Conservation (phyloP, 2,113 vertebrate species). For the Amblyopsis rosae region DNA sequence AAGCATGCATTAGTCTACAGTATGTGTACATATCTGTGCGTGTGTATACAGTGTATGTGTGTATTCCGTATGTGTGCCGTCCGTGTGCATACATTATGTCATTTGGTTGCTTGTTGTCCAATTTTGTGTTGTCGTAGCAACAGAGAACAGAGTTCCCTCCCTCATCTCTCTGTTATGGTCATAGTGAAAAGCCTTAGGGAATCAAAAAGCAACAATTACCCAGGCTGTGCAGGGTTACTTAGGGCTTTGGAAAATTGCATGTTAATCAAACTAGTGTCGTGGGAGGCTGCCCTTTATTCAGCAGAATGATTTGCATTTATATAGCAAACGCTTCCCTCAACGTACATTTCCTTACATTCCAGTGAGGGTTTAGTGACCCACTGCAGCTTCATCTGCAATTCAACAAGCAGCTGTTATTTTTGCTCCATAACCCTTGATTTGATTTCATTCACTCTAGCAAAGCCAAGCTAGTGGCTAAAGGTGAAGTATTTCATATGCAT, state of each 20-base stretch:
- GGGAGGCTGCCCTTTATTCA: not conserved
- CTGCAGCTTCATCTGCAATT: not conserved
- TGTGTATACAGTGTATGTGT: not conserved
- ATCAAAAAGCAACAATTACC: constrained; percentile 49
- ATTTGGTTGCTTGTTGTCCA: constrained; percentile 22
- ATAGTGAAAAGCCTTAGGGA: constrained; percentile 37
- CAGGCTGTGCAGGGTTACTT: constrained; percentile 38
- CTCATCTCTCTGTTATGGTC: constrained; percentile 23
- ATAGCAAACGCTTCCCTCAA: constrained; percentile 28
- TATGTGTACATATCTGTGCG: not conserved
- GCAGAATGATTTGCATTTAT: constrained; percentile 36
- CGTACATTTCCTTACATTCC: constrained; percentile 22
- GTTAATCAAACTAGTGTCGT: constrained; percentile 43
- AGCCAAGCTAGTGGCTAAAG: not conserved
- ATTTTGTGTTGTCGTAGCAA: constrained; percentile 60
- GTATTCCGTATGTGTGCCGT: not conserved
- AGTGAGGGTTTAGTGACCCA: not conserved
- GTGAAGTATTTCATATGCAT: constrained; percentile 36
- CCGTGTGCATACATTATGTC: not conserved
- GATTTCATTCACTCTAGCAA: constrained; percentile 28
- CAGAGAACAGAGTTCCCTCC: constrained; percentile 8
- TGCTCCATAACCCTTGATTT: constrained; percentile 33
- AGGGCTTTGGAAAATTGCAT: constrained; percentile 43
- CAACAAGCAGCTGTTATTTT: constrained; percentile 24
- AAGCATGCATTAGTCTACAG: constrained; percentile 7